These are phyloP conservation scores for Coccyzus lansbergi DNA, from an alignment of 2,797 vertebrate genomes.

Conservation along the genomic window DNA sequence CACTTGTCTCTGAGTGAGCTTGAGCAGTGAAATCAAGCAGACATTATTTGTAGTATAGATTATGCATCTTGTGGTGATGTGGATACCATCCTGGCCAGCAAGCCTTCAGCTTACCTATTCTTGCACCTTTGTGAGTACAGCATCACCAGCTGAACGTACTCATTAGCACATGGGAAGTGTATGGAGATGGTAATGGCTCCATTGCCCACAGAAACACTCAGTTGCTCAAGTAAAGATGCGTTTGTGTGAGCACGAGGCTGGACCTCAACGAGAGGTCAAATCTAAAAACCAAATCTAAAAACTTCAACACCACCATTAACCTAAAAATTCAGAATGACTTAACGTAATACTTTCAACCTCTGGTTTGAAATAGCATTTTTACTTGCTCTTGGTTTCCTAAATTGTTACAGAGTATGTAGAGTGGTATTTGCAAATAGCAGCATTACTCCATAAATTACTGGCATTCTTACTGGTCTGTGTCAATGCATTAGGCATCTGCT, in stretches of 20 bases:
- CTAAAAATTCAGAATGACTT: background rate
- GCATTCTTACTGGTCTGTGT: background rate
- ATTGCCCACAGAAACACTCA: background rate
- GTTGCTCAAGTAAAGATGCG: background rate
- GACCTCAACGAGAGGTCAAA: background rate
- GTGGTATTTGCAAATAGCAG: background rate
- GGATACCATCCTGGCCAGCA: background rate
- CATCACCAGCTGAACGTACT: no score
- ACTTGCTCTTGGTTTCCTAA: background rate
- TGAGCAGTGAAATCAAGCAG: background rate
- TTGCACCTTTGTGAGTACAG: accelerated
- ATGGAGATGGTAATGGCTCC: no score
- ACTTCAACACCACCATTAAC: background rate
- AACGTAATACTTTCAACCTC: background rate
- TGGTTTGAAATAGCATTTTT: background rate
- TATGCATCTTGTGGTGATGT: accelerated
- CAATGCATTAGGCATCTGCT: background rate
- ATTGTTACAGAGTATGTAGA: background rate
- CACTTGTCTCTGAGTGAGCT: background rate
- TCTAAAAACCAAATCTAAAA: background rate
- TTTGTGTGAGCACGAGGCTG: background rate
- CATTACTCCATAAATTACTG: background rate
- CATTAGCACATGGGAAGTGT: accelerated
- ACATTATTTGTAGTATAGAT: background rate
- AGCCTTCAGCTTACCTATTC: background rate